Conservation (phyloP, 2,113 vertebrate genomes). For the Lophius piscatorius region DNA sequence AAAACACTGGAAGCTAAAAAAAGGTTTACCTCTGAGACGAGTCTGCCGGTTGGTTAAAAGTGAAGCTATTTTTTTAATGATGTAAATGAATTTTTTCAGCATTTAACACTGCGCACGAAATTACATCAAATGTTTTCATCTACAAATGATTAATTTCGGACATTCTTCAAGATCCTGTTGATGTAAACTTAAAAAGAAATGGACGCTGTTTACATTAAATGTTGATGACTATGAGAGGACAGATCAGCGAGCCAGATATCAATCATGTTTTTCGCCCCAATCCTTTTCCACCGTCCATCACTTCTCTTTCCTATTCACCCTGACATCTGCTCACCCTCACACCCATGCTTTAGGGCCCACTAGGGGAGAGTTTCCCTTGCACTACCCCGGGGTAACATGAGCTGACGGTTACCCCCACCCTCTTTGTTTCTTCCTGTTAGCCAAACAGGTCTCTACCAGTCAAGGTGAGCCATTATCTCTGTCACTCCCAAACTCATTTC, state of each 20-base stretch:
- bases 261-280: not conserved
- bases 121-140: too few relatives aligned
- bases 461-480: conserved; percentile 21
- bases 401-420: conserved; percentile 35
- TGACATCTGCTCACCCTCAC: conserved; percentile 5
- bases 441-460: conserved; percentile 56
- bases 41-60: conserved; percentile 15
- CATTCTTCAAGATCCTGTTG: not conserved
- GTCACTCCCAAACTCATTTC: not conserved
- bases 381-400: conserved; percentile 41
- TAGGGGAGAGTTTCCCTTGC: conserved; percentile 16
- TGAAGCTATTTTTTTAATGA: not conserved
- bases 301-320: conserved; percentile 7
- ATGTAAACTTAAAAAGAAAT: not conserved
- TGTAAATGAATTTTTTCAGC: too few relatives aligned
- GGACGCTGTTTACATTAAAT: not conserved
- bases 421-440: conserved; percentile 38
- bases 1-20: conserved; percentile 22
- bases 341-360: not conserved
- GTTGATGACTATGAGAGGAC: not conserved
- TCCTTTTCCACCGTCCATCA: conserved; percentile 1
- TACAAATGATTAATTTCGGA: not conserved
- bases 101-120: too few relatives aligned
- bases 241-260: not conserved
- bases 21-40: conserved; percentile 29